phyloP scores from a whole-genome alignment of 2,888 invertebrate genomes.

The Drepana falcataria region DNA sequence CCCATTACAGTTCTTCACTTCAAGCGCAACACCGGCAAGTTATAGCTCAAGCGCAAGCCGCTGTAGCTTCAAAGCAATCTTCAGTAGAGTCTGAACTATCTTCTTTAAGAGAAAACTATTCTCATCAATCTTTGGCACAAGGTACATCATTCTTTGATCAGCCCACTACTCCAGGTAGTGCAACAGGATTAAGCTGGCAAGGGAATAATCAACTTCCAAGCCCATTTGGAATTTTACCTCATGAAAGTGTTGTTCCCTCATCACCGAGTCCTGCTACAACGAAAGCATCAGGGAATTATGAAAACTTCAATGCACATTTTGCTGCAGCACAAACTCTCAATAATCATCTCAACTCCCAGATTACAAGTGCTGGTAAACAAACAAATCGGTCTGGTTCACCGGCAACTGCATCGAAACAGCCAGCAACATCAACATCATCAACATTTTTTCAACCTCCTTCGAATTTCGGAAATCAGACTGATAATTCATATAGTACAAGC shows the following conservation, averaged over 20 bases:
- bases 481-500: slow-evolving; percentile 77
- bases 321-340: slow-evolving; percentile 80
- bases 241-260: slow-evolving; percentile 85
- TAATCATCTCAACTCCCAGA: slow-evolving; percentile 82
- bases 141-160: slow-evolving; percentile 84
- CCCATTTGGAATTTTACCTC: slow-evolving; percentile 87
- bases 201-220: slow-evolving; percentile 84
- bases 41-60: slow-evolving; percentile 76
- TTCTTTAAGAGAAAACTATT: slow-evolving; percentile 79
- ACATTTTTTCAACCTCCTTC: slow-evolving; percentile 83
- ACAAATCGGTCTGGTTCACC: slow-evolving; percentile 76
- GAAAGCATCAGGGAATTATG: slow-evolving; percentile 79
- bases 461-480: slow-evolving; percentile 78
- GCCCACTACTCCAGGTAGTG: slow-evolving; percentile 71
- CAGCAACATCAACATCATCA: slow-evolving; percentile 72
- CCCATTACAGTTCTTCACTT: slow-evolving; percentile 83
- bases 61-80: slow-evolving; percentile 77
- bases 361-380: slow-evolving; percentile 78
- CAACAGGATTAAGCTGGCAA: slow-evolving; percentile 83
- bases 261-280: slow-evolving; percentile 81
- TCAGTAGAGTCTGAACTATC: slow-evolving; percentile 79
- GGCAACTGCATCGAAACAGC: slow-evolving; percentile 73
- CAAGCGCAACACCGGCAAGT: slow-evolving; percentile 84
- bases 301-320: slow-evolving; percentile 85
- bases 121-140: slow-evolving; percentile 79